A percentile compares a stretch with the other conserved stretches of the same genome.
Evolutionary conservation across 2,888 invertebrate genomes (phyloP).

Genomic region (Rosalia funebris): DNA sequence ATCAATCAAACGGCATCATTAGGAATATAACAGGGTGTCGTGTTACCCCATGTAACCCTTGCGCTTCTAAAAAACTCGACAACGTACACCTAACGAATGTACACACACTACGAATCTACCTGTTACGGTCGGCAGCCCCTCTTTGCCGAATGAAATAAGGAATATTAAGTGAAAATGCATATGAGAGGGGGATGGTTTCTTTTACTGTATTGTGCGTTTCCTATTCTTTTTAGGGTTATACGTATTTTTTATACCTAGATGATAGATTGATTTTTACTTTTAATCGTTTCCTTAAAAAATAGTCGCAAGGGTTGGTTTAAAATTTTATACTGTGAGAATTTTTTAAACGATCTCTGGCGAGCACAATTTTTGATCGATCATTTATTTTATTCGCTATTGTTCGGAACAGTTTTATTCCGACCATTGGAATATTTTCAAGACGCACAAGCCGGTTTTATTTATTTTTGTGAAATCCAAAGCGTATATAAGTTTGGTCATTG

Average conservation of each 20-base stretch:
- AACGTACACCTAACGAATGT: slow-evolving; percentile 28
- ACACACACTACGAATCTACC: slow-evolving; percentile 27
- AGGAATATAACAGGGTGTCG: slow-evolving; percentile 48
- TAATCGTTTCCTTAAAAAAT: slow-evolving; percentile 41
- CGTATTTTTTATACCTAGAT: slow-evolving; percentile 36
- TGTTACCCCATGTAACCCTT: slow-evolving; percentile 43
- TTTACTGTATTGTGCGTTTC: slow-evolving; percentile 38
- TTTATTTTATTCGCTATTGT: slow-evolving; percentile 1
- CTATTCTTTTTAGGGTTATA: slow-evolving; percentile 43
- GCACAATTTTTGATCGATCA: slow-evolving; percentile 37
- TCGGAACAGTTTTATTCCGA: slow-evolving; percentile 1
- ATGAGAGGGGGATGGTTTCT: slow-evolving; percentile 37
- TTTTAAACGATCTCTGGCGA: slow-evolving; percentile 36
- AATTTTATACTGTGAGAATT: slow-evolving; percentile 36
- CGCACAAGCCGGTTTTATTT: slow-evolving; percentile 24
- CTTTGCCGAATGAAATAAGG: slow-evolving; percentile 14
- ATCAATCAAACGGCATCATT: slow-evolving; percentile 56
- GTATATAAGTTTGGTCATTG: slow-evolving; percentile 35
- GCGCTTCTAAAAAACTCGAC: slow-evolving; percentile 32
- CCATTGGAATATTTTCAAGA: slow-evolving; percentile 2
- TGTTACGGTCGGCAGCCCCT: slow-evolving; percentile 15
- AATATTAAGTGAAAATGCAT: slow-evolving; percentile 35
- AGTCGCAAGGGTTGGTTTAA: slow-evolving; percentile 36
- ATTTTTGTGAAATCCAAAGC: slow-evolving; percentile 34
- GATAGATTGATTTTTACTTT: slow-evolving; percentile 46